Base-by-base conservation (phyloP, 2,113 vertebrate species). In the Amblyopsis rosae region DNA sequence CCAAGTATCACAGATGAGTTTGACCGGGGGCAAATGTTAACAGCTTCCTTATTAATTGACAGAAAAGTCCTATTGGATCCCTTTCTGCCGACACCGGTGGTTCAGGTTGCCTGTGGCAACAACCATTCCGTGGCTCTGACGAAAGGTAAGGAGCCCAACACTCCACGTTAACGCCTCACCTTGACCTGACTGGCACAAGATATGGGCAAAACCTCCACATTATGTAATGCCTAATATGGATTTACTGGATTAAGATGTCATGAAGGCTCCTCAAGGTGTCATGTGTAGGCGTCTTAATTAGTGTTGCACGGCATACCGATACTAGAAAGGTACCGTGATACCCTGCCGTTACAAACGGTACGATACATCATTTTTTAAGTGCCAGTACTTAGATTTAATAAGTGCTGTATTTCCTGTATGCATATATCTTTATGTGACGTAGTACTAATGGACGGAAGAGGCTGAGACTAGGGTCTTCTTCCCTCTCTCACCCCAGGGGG, bases 41-140 rank as follows among this genome's bases (percentile, higher is more conserved):
- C 10, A 32, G 11, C 49, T 53, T 60, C 13, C 35, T 16, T 9
- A 4, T 62, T 45, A 15, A 35, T 48, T 89, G 93, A 70, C 94
- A 95, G 90, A 74, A 92, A 73, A 84, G 94, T 26, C 2, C 26
- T 26, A 26, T 26, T 94, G 70, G 91, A 93, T 19, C 91, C 93
- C 65, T 93, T 93, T 47, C 61, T 94, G 69, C 90, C 90, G 59
- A 88, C 95, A 72, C 93, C 92, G 26, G 93, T 98, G 82, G 82
- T 95, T 65, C 96, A 98, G 67, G 94, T 98, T 77, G 92, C 95
- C 73, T 98, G 96, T 88, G 97, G 97, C 82, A 94, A 94, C 72
- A 91, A 87, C 67, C 96, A 98, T 86, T 97, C 96, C 0, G 78
- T 98, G 85, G 95, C 94, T 9, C 87, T 98, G 73, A 95, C 95